phyloP scores from a whole-genome alignment of 2,888 invertebrate species.

The Calliopum simillimum region DNA sequence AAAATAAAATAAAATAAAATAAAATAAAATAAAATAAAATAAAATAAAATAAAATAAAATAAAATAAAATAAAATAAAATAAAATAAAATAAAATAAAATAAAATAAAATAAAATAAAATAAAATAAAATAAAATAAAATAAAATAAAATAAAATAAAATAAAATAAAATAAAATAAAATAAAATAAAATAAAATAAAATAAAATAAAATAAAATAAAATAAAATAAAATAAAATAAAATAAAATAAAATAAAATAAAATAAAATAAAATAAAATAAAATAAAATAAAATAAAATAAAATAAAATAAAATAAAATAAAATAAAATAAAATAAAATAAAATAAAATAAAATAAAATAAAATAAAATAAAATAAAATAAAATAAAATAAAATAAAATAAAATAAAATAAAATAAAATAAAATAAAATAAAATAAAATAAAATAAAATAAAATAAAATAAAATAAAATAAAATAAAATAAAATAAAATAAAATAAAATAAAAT shows the following conservation, averaged over 20 bases:
- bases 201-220: constrained; percentile 27
- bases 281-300: constrained; percentile 10
- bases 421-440: constrained; percentile 38
- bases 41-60: constrained; percentile 35
- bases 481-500: background rate
- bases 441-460: constrained; percentile 39
- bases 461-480: constrained; percentile 37
- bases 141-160: constrained; percentile 27
- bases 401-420: constrained; percentile 40
- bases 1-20: constrained; percentile 26
- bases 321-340: constrained; percentile 28
- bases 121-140: background rate
- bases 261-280: constrained; percentile 22
- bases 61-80: constrained; percentile 16
- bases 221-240: constrained; percentile 34
- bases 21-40: constrained; percentile 31
- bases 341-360: constrained; percentile 40
- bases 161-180: background rate
- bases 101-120: constrained; percentile 6
- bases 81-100: constrained; percentile 25
- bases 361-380: constrained; percentile 21
- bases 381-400: constrained; percentile 29
- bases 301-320: constrained; percentile 25
- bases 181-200: constrained; percentile 35
- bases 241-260: constrained; percentile 29